Percentiles rank a stretch among this genome's conserved stretches.
Evolutionary conservation across 2,797 vertebrate species (phyloP).

Genomic region (Enteromius trimaculatus): DNA sequence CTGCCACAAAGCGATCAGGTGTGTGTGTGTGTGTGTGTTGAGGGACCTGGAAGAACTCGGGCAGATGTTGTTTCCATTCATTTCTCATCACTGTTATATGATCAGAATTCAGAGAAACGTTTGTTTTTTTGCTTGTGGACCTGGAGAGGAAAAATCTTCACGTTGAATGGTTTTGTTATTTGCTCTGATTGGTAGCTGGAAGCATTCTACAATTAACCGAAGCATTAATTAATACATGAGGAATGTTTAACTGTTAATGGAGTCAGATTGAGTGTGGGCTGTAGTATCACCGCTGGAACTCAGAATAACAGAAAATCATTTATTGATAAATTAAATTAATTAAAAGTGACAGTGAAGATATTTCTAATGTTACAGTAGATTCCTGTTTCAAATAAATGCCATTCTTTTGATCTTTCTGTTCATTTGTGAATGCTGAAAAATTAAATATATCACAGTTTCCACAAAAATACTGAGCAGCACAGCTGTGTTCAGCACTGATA

Average conservation of each 20-base stretch:
- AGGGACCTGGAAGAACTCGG: neutral
- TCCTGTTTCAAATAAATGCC: neutral
- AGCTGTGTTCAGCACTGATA: neutral
- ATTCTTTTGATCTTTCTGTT: neutral
- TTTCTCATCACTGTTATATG: neutral
- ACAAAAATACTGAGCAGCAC: neutral
- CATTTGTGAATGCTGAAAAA: neutral
- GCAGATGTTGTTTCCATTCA: neutral
- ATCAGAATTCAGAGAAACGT: neutral
- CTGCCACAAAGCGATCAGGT: neutral
- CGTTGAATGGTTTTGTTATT: neutral
- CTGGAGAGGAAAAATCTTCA: neutral
- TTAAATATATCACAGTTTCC: neutral
- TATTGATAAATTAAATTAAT: neutral
- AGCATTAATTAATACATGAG: neutral
- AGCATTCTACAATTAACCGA: neutral
- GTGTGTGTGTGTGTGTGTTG: constrained; percentile 34
- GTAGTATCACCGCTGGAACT: neutral
- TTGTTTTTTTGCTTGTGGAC: neutral
- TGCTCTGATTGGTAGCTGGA: neutral
- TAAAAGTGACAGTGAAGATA: too few relatives aligned
- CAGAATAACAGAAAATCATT: neutral
- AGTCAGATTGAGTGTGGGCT: neutral
- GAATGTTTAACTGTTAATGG: neutral
- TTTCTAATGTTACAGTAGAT: neutral